phyloP scores from a whole-genome alignment of 23 tunicate species.

The Phallusia fumigata region DNA sequence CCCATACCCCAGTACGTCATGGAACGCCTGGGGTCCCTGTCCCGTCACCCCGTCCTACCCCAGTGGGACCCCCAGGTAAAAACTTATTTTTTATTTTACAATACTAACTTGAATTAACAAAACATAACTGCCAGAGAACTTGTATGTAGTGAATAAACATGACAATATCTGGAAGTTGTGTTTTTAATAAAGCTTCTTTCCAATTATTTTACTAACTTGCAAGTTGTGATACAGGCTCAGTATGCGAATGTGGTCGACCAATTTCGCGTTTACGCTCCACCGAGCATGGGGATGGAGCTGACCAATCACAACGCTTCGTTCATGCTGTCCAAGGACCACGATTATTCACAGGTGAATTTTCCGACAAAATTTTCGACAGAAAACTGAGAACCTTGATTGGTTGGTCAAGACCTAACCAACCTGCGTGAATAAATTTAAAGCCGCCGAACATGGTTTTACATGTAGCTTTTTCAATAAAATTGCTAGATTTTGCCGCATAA shows the following conservation, averaged over 20 bases:
- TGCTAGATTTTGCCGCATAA: too few relatives aligned
- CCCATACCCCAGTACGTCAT: conserved; percentile 71
- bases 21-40: conserved; percentile 77
- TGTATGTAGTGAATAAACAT: too few relatives aligned
- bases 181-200: too few relatives aligned
- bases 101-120: too few relatives aligned
- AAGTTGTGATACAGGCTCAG: conserved; percentile 16
- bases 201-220: not conserved
- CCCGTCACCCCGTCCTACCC: conserved; percentile 84
- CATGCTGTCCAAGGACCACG: conserved; percentile 53
- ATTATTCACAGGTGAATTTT: conserved; percentile 34
- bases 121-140: too few relatives aligned
- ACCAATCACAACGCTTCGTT: conserved; percentile 45
- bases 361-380: not conserved
- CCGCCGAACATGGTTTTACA: too few relatives aligned
- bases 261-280: conserved; percentile 41
- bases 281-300: conserved; percentile 22
- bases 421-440: too few relatives aligned
- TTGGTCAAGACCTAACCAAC: too few relatives aligned
- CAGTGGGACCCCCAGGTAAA: conserved; percentile 74
- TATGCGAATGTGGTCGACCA: conserved; percentile 60
- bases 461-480: too few relatives aligned
- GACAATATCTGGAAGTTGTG: too few relatives aligned
- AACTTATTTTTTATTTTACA: not conserved
- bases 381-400: too few relatives aligned